Evolutionary conservation across 2,113 vertebrate genomes (phyloP).

Genomic region (Psephotus haematonotus): DNA sequence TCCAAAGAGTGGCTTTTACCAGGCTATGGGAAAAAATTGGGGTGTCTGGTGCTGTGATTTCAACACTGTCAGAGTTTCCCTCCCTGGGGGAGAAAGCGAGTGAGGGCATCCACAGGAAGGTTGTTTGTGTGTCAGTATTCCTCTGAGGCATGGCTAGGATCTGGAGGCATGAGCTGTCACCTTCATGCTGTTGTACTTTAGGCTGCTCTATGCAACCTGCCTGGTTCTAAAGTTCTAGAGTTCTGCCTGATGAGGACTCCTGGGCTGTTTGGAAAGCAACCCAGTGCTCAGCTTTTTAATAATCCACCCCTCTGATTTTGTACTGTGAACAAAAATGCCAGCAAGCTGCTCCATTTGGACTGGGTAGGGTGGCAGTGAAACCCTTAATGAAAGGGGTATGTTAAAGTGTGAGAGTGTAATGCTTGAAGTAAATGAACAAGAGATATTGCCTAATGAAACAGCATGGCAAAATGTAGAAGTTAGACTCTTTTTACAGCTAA

Average conservation of each 20-base stretch:
- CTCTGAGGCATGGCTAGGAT: not conserved
- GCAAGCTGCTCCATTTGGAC: not conserved
- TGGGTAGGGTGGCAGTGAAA: not conserved
- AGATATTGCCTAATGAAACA: not conserved
- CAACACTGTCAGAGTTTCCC: not conserved
- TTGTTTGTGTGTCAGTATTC: not conserved
- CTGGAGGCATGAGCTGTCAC: not conserved
- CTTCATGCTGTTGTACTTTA: not conserved
- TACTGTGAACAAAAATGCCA: not conserved
- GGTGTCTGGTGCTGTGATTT: not conserved
- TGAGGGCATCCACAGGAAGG: rapidly evolving
- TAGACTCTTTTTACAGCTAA: not conserved
- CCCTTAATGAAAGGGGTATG: not conserved
- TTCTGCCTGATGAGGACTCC: not conserved
- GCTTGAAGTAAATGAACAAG: not conserved
- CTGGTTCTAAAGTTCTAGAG: not conserved
- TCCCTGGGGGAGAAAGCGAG: not conserved
- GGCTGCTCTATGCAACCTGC: rapidly evolving
- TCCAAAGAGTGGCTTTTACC: not conserved
- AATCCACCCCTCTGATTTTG: not conserved
- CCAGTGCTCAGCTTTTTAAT: not conserved
- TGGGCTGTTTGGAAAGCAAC: not conserved
- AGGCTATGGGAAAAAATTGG: not conserved
- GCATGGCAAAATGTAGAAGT: not conserved
- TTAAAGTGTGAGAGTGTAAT: not conserved